Evolutionary conservation across 2,797 vertebrate genomes (phyloP).

Genomic region (Apogon talboti): DNA sequence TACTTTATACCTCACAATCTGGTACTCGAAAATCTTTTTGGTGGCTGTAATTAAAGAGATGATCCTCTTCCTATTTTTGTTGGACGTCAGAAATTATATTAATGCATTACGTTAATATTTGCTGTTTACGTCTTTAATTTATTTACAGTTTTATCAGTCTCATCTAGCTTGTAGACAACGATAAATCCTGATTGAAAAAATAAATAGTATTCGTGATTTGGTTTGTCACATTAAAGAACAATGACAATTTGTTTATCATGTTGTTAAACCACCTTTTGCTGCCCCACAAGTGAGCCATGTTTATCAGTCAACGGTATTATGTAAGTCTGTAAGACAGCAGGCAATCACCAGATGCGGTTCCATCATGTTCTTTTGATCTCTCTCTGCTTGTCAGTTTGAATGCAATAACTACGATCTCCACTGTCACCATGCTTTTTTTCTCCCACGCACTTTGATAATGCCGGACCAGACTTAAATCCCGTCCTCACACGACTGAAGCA

Average conservation of each 20-base stretch:
- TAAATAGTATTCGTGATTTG: neutral
- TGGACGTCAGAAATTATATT: neutral
- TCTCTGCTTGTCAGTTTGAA: conserved; percentile 51
- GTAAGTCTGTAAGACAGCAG: conserved; percentile 60
- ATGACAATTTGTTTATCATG: neutral
- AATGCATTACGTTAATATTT: neutral
- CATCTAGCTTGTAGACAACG: neutral
- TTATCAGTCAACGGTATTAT: conserved; percentile 56
- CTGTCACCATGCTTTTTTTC: conserved; percentile 33
- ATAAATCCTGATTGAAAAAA: too few relatives aligned
- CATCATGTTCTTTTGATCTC: conserved; percentile 46
- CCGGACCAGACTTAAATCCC: conserved; percentile 33
- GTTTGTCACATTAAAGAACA: conserved; percentile 8
- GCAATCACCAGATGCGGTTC: conserved; percentile 57
- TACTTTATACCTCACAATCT: conserved; percentile 33
- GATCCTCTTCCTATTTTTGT: conserved; percentile 37
- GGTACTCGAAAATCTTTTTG: conserved; percentile 12
- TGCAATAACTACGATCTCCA: conserved; percentile 54
- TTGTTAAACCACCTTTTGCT: conserved; percentile 32
- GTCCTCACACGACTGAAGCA: conserved; percentile 20
- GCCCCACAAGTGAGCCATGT: conserved; percentile 32
- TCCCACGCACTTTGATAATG: conserved; percentile 44
- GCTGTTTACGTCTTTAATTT: neutral
- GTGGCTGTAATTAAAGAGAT: conserved; percentile 3
- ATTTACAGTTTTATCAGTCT: conserved; percentile 5